Percentiles rank a stretch among this genome's conserved stretches.
phyloP scores from a whole-genome alignment of 2,113 vertebrate genomes.

The Danio rerio region DNA sequence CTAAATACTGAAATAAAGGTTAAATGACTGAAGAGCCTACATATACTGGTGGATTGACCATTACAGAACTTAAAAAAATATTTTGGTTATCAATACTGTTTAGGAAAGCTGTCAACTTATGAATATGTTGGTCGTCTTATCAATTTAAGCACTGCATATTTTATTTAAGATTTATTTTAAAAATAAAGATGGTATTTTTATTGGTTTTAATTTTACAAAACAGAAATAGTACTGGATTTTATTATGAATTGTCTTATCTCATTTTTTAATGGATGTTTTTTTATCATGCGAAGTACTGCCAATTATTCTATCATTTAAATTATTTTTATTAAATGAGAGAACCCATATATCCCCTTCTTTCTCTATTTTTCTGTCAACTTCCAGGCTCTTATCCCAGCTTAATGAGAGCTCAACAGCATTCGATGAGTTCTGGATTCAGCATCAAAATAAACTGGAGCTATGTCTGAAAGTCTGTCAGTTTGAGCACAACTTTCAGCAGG shows the following conservation, averaged over 20 bases:
- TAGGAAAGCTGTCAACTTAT: no score
- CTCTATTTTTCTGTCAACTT: neutral
- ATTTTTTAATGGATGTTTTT: neutral
- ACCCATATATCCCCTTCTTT: neutral
- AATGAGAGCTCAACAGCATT: slow-evolving; percentile 46
- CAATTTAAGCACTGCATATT: no score
- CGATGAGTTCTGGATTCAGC: slow-evolving; percentile 52
- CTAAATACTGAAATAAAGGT: no score
- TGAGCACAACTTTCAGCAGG: slow-evolving; percentile 53
- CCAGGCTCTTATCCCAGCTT: slow-evolving; percentile 50
- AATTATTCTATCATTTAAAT: neutral
- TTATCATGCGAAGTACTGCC: neutral
- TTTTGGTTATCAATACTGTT: no score
- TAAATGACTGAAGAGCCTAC: no score
- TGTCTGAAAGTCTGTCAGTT: slow-evolving; percentile 50
- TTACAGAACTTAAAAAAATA: no score
- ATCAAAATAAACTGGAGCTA: slow-evolving; percentile 52
- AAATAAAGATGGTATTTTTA: no score
- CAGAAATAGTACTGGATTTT: neutral
- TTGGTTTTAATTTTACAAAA: no score
- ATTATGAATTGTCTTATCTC: neutral
- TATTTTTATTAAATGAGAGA: no score
- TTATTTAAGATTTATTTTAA: no score
- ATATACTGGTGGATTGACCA: no score
- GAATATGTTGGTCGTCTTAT: no score